phyloP scores from a whole-genome alignment of 2,888 invertebrate genomes.

The Nysson spinosus region DNA sequence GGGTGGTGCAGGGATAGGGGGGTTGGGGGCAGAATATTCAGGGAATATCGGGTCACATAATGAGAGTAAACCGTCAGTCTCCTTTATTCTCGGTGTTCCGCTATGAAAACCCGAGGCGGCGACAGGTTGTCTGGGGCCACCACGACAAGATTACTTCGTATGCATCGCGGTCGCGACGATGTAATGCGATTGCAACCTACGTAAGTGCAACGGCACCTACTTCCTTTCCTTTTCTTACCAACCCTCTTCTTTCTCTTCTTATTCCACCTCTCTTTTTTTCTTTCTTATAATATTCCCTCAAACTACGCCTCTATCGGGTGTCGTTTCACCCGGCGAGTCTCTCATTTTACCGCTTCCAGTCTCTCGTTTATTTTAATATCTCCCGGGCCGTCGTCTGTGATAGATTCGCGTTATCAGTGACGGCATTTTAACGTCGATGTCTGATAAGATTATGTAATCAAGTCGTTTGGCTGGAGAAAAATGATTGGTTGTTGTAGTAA shows the following conservation, averaged over 20 bases:
- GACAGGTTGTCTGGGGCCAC: slow-evolving; percentile 55
- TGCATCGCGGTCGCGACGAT: slow-evolving; percentile 58
- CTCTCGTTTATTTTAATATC: too few relatives aligned
- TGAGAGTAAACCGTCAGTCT: slow-evolving; percentile 11
- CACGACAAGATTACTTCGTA: slow-evolving; percentile 61
- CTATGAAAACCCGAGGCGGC: slow-evolving; percentile 46
- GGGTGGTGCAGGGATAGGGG: too few relatives aligned
- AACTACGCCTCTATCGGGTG: background rate
- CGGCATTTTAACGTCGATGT: too few relatives aligned
- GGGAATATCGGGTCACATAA: slow-evolving; percentile 14
- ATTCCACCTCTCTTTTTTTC: slow-evolving; percentile 6
- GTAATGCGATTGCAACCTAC: slow-evolving; percentile 54
- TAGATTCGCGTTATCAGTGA: too few relatives aligned
- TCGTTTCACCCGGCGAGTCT: too few relatives aligned
- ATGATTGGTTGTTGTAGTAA: too few relatives aligned
- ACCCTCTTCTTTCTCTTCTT: background rate
- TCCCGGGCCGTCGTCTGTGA: too few relatives aligned
- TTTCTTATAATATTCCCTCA: too few relatives aligned
- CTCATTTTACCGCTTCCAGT: too few relatives aligned
- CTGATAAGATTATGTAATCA: too few relatives aligned
- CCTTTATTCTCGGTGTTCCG: slow-evolving; percentile 24
- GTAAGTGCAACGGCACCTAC: slow-evolving; percentile 40
- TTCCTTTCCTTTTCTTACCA: background rate
- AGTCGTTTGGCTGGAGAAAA: too few relatives aligned
- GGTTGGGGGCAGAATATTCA: background rate